Evolutionary conservation across 2,888 invertebrate genomes (phyloP), one percentile per base, ranked within the genome.

Genomic region (Acrobasis repandana): DNA sequence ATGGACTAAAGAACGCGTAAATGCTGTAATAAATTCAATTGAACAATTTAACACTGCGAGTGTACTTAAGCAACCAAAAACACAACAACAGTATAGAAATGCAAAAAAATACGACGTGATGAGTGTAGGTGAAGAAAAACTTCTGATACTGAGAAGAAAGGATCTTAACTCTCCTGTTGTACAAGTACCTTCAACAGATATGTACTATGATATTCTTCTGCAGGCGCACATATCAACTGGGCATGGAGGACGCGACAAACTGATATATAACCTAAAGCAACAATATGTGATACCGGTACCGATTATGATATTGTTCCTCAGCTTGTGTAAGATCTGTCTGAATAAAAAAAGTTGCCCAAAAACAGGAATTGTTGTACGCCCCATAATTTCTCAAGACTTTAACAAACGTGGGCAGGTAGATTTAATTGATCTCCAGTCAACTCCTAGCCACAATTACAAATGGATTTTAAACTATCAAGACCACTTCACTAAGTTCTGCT

Each of bases 401-500:
- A 79, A 78, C 61, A 56, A 38, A 16, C 62, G 73, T 47, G 76
- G 79, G 52, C 75, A 78, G 63, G 68, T 80, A 10, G 78, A 80
- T 63, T 58, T 81, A 10, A 74, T 83, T 18, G 68, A 71, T 54
- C 60, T 69, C 38, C 69, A 79, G 61, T 72, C 75, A 43, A 61
- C 67, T 56, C 70, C 76, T 18, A 75, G 77, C 65, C 71, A 71
- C 6, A 71, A 78, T 18, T 83, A 71, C 65, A 80, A 79, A 67
- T 82, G 76, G 74, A 60, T 83, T 2, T 48, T 82, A 20, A 69
- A 72, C 28, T 82, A 79, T 61, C 79, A 81, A 62, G 82, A 82
- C 58, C 70, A 79, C 65, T 57, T 58, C 1, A 80, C 79, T 38
- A 84, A 82, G 71, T 82, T 77, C 71, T 28, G 67, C 9, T 65